Base-by-base conservation (phyloP, 2,888 invertebrate species). In the Noctua janthina region DNA sequence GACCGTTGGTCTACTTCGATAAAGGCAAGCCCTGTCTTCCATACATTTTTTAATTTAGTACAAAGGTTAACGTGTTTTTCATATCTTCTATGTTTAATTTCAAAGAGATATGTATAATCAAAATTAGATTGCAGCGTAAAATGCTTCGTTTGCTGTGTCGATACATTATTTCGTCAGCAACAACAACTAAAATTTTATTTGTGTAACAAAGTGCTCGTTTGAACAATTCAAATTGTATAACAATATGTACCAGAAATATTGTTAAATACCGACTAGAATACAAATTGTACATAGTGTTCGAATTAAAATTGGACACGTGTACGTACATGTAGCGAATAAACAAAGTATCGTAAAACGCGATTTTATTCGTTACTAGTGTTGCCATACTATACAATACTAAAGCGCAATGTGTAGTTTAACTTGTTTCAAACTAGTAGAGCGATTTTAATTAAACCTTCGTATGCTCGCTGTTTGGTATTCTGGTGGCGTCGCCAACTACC, bases 361-460 rank as follows among this genome's bases (percentile, higher is more conserved):
- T 54, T 85, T 83, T 73, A 82, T 74, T 71, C 29, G 46, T 74
- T 78, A 64, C 64, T 56, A 74, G 84, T 67, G 43, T 51, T 79
- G 46, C 69, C 46, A 73, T 74, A 10, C 29, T 59, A 56, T 56
- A 70, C 51, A 75, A 62, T 74, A 66, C 51, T 59, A 69, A 69
- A 39, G 59, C 35, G 68, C 54, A 78, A 74, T 90, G 54, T 56
- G 76, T 85, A 83, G 69, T 73, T 74, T 56, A 64, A 70, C 76
- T 84, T 82, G 82, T 82, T 79, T 66, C 74, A 74, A 84, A 86
- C 83, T 87, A 78, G 69, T 73, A 64, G 68, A 81, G 72, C 79
- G 54, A 83, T 86, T 89, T 87, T 90, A 89, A 89, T 89, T 89
- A 90, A 89, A 84, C 69, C 76, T 81, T 73, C 82, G 79, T 74